Evolutionary conservation across 2,113 vertebrate genomes (phyloP).

Genomic region (Pelodiscus sinensis): DNA sequence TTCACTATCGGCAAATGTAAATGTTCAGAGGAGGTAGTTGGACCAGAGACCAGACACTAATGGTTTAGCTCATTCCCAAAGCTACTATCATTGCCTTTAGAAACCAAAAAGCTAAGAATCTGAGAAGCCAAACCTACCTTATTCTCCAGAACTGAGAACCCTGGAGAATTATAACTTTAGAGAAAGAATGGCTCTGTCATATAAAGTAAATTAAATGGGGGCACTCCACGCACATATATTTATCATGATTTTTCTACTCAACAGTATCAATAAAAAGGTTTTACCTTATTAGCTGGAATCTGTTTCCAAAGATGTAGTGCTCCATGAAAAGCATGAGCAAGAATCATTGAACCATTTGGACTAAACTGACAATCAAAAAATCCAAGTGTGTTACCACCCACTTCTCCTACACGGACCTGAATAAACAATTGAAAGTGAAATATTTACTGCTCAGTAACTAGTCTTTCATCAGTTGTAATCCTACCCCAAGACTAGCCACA

Average conservation of each 20-base stretch:
- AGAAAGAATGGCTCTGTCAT: not conserved
- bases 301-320: slow-evolving; percentile 94
- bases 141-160: not conserved
- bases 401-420: slow-evolving; percentile 96
- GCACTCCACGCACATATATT: not conserved
- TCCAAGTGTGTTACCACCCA: slow-evolving; percentile 96
- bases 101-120: not conserved
- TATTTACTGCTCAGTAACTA: not conserved
- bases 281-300: slow-evolving; percentile 79
- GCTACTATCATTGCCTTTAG: not conserved
- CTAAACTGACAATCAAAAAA: slow-evolving; percentile 96
- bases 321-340: slow-evolving; percentile 95
- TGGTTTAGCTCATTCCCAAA: not conserved
- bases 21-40: not conserved
- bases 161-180: not conserved
- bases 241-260: not conserved
- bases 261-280: not conserved
- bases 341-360: slow-evolving; percentile 89
- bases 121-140: not conserved
- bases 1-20: not conserved
- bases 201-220: not conserved
- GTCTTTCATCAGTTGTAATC: not conserved
- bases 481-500: not conserved
- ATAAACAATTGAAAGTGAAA: slow-evolving; percentile 48
- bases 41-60: not conserved